Base-by-base conservation (phyloP, 2,797 vertebrate genomes). In the Glyptemys insculpta region DNA sequence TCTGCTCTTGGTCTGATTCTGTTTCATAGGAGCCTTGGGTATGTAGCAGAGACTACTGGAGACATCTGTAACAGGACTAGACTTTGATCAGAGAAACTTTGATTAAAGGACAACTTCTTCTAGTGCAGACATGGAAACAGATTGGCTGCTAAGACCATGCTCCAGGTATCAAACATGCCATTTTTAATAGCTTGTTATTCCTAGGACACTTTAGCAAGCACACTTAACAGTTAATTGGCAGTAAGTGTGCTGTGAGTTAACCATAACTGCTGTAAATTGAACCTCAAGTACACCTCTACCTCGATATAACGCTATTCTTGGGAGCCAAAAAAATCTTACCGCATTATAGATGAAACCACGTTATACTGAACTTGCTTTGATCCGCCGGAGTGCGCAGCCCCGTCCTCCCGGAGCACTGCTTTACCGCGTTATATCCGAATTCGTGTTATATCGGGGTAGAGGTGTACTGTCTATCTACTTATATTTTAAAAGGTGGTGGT, bases 111-210 rank as follows among this genome's bases (percentile, higher is more conserved):
- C 29, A 59, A 59, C 57, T 59, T 31, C 57, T 31, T 59, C 57
- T 12, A 29, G 27, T 15, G 57, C 29, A 31, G 57, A 31, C 12
- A 29, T 59, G 12, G 57, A 59, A 59, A 59, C 57, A 31, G 29
- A 59, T 59, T 12, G 29, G 27, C 56, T 59, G 56, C 56, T 59
- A 59, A 59, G 27, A 59, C 56, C 4, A 31, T 31, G 57, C 57
- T 59, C 57, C 49, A 79, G 29, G 95, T 84, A 44, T 56, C 49
- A 53, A 92, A 52, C 25, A 85, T 29, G 41, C 0, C 15, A 21
- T 84, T 92, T 91, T 85, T 50, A 92, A 34, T 27, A 81, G 65
- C 59, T 49, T 54, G 16, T 74, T 86, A 92, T 7, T 94, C 8
- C 2, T 76, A 94, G 10, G 7, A 34, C 29, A 89, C 5, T 94